Base-by-base conservation (phyloP, 2,888 invertebrate species). In the Drosophila meridiana region DNA sequence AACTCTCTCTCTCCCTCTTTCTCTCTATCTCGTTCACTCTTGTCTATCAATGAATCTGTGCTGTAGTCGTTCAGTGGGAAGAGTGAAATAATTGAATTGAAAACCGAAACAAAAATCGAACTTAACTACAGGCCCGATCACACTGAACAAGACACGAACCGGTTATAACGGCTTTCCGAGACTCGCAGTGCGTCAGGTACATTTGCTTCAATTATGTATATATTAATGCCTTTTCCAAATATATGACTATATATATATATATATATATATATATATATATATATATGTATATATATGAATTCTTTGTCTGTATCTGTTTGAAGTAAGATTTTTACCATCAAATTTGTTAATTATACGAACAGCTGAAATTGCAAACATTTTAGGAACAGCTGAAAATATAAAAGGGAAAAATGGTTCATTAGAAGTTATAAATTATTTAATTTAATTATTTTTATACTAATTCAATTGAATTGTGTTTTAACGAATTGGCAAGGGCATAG, bases 141-240 rank as follows among this genome's bases (percentile, higher is more conserved):
- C 60, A 55, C 53, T 50, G 63, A 62, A 60, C 76, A 56, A 73
- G 63, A 74, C 63, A 69, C 30, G 60, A 64, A 69, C 48, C 40
- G 66, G 52, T 59, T 64, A 77, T 14, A 28, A 56, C 69, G 69
- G 73, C 64, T 61, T 45, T 40, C 60, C 48, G 60, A 53, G 69
- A 69, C 61, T 56, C 73, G 57, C 47, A 69, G 30, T 58, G 36
- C 30, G 67, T 67, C 76, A 77, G 77, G 73, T 73, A 77, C 78
- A 77, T 78, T 73, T 66, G 61, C 58, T 60, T 60, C 28, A 53
- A 60, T 53, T 61, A 60, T n/a, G 42, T 64, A 67, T 38, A 45
- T 64, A 64, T 64, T 48, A 47, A 77, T 77, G 69, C 66, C 57
- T 34, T 56, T 64, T 61, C 67, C 66, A 73, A 69, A 61, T 53